A percentile compares a stretch with the other conserved stretches of the same genome.
These are phyloP conservation scores for Aramus guarauna DNA, from an alignment of 2,113 vertebrate species.

Conservation along the genomic window DNA sequence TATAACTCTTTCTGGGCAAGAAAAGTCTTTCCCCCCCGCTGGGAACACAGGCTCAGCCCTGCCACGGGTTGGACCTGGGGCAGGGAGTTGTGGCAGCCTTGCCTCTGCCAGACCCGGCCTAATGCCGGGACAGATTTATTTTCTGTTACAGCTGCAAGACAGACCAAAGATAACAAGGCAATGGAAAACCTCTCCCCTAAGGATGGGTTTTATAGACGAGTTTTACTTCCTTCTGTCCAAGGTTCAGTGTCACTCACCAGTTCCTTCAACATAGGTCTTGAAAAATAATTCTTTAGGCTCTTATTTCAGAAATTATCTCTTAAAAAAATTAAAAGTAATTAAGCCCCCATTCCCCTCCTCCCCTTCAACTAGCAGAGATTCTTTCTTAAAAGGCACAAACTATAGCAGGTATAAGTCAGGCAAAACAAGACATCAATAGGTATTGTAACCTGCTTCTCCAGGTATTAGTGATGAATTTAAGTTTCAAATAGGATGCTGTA, in stretches of 20 bases:
- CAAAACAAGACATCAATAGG: not conserved
- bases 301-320: not conserved
- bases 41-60: not conserved
- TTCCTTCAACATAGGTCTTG: not conserved
- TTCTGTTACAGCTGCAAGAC: not conserved
- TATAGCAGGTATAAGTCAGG: not conserved
- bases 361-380: not conserved
- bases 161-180: not conserved
- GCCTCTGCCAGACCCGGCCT: not conserved
- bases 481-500: not conserved
- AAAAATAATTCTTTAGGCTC: not conserved
- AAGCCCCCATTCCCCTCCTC: not conserved
- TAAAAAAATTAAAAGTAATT: not conserved
- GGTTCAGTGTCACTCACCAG: not conserved
- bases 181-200: not conserved
- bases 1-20: not conserved
- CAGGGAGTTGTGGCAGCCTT: not conserved
- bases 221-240: not conserved
- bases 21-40: not conserved
- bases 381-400: not conserved
- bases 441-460: not conserved
- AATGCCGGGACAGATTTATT: not conserved
- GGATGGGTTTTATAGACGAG: not conserved
- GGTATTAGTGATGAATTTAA: not conserved
- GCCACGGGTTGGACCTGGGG: accelerated